phyloP scores from a whole-genome alignment of 2,888 invertebrate species.

The Watsonalla cultraria region DNA sequence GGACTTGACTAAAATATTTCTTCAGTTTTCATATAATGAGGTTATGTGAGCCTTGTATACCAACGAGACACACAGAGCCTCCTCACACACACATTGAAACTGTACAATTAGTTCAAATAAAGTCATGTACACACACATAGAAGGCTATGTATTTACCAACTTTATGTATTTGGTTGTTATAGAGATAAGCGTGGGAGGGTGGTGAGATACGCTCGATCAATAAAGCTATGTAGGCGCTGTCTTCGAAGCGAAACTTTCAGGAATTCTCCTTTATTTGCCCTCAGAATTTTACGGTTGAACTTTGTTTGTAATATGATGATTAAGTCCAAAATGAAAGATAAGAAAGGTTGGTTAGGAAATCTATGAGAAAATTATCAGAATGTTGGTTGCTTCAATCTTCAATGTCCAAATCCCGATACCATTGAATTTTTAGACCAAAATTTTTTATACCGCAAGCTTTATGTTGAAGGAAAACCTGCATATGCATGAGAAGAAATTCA shows the following conservation, averaged over 20 bases:
- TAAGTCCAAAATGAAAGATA: no score
- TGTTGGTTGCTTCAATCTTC: no score
- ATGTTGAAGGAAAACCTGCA: no score
- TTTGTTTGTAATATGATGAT: no score
- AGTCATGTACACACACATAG: slow-evolving; percentile 14
- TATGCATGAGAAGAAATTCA: no score
- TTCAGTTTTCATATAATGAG: slow-evolving; percentile 52
- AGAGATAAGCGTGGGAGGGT: slow-evolving; percentile 21
- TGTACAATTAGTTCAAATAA: slow-evolving; percentile 7
- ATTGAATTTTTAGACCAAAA: no score
- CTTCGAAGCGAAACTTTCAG: neutral
- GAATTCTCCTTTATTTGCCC: neutral
- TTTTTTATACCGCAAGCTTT: no score
- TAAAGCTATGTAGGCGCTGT: slow-evolving; percentile 10
- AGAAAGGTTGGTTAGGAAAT: no score
- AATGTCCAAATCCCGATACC: no score
- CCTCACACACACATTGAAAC: slow-evolving; percentile 7
- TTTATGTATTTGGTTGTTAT: slow-evolving; percentile 17
- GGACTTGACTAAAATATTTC: slow-evolving; percentile 62
- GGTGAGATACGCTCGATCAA: slow-evolving; percentile 26
- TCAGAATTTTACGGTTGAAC: neutral
- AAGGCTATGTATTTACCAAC: slow-evolving; percentile 10
- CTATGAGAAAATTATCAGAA: no score
- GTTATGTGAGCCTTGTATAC: slow-evolving; percentile 24
- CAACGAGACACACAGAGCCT: slow-evolving; percentile 7